These are phyloP conservation scores for Lerema accius DNA, from an alignment of 1,140 invertebrate genomes.

Conservation along the genomic window DNA sequence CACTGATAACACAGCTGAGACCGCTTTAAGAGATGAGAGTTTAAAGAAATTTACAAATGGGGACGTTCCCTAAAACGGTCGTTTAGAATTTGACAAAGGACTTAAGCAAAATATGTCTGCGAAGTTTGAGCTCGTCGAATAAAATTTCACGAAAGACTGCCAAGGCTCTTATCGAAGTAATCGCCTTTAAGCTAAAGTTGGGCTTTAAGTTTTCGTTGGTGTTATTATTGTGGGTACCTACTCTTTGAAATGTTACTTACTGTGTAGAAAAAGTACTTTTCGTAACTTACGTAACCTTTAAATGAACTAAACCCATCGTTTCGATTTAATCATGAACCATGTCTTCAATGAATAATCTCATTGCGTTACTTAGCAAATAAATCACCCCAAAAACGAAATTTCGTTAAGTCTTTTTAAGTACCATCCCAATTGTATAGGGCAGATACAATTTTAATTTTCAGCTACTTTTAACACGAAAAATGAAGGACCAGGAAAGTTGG, in stretches of 20 bases:
- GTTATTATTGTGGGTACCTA: constrained; percentile 25
- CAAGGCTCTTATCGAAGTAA: constrained; percentile 28
- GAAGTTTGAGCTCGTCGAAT: constrained; percentile 32
- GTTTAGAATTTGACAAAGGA: constrained; percentile 27
- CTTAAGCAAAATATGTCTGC: constrained; percentile 32
- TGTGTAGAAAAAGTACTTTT: too few relatives aligned
- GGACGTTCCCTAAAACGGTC: constrained; percentile 26
- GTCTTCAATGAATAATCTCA: too few relatives aligned
- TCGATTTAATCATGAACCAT: too few relatives aligned
- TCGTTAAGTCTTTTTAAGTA: neutral
- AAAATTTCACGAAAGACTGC: constrained; percentile 32
- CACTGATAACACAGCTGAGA: constrained; percentile 51
- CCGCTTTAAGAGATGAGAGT: constrained; percentile 51
- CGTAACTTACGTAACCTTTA: too few relatives aligned
- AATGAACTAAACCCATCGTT: too few relatives aligned
- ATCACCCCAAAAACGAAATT: neutral
- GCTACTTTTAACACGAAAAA: neutral
- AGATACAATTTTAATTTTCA: neutral
- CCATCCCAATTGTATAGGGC: neutral
- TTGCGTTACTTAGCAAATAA: too few relatives aligned
- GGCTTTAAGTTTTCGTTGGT: constrained; percentile 11
- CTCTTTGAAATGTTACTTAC: too few relatives aligned
- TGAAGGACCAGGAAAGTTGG: neutral
- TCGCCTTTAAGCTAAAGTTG: constrained; percentile 18
- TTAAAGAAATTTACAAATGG: constrained; percentile 36